Base-by-base conservation (phyloP, 2,113 vertebrate species). In the Dasyornis broadbenti region DNA sequence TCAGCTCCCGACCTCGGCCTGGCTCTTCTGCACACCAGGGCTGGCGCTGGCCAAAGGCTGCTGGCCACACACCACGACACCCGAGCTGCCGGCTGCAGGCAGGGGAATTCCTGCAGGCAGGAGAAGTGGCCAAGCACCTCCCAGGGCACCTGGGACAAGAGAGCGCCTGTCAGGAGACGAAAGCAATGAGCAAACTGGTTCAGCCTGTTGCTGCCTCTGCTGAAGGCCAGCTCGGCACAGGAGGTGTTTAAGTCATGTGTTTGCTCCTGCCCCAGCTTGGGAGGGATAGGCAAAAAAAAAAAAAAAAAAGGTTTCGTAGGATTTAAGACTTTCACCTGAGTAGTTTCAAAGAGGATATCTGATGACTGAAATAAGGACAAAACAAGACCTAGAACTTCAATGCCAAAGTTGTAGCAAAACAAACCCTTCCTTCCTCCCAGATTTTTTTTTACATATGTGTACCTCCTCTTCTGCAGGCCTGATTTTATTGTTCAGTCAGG, bases 141-240 rank as follows among this genome's bases (percentile, higher is more conserved):
- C 90, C 92, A 88, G 77, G 64, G 86, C 17, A 6, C 6, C 69
- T 1, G 3, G 87, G 87, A 87, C 94, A 83, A 91, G 89, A 94
- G 89, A 66, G 65, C 1, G 89, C 95, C 91, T 86, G 86, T 92
- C 86, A 60, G 80, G 44, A 90, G 86, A 78, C 42, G 0, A 77
- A 61, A 86, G 92, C 69, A 64, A 88, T 0, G 53, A 85, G 86
- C 95, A 92, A 95, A 96, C 92, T 92, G 93, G 94, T 96, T 94
- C 72, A 94, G 92, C 94, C 92, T 96, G 94, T 94, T 95, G 90
- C 85, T 72, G 84, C 66, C 57, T 82, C 15, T 44, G 45, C 86
- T 89, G 61, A 94, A 49, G 91, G 84, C 86, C 77, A 81, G 80
- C 71, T 31, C 40, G 0, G 86, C 57, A 33, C 85, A 73, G 82